Conservation (phyloP, 2,113 vertebrate genomes). For the Paramormyrops kingsleyae region DNA sequence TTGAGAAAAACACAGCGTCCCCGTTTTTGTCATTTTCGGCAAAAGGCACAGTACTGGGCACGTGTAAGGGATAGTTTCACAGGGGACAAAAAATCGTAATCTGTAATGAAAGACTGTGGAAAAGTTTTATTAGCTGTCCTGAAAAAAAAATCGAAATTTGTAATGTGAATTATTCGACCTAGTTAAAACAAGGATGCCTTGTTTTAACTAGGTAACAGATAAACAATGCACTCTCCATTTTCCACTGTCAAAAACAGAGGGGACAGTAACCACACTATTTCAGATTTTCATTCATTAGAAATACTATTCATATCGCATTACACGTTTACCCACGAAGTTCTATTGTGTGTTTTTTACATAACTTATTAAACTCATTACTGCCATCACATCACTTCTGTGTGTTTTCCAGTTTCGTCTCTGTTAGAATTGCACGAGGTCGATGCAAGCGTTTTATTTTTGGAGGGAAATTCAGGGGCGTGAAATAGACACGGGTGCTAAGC, state of each 20-base stretch:
- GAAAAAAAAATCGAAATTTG: background rate
- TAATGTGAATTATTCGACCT: background rate
- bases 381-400: background rate
- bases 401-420: background rate
- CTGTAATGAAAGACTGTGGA: background rate
- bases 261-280: background rate
- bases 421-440: background rate
- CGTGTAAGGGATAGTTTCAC: background rate
- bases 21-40: slow-evolving; percentile 12
- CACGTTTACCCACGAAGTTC: background rate
- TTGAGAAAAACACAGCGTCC: background rate
- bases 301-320: background rate
- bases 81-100: background rate
- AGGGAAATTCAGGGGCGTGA: background rate
- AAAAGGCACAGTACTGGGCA: background rate
- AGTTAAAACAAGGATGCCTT: background rate
- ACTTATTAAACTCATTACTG: background rate
- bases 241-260: background rate
- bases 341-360: background rate
- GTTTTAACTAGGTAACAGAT: too few species aligned
- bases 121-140: background rate
- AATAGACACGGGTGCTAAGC: slow-evolving; percentile 1
- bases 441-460: background rate
- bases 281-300: background rate
- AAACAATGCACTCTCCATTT: background rate